Evolutionary conservation across 2,888 invertebrate species (phyloP).

Genomic region (Andrena marginata): DNA sequence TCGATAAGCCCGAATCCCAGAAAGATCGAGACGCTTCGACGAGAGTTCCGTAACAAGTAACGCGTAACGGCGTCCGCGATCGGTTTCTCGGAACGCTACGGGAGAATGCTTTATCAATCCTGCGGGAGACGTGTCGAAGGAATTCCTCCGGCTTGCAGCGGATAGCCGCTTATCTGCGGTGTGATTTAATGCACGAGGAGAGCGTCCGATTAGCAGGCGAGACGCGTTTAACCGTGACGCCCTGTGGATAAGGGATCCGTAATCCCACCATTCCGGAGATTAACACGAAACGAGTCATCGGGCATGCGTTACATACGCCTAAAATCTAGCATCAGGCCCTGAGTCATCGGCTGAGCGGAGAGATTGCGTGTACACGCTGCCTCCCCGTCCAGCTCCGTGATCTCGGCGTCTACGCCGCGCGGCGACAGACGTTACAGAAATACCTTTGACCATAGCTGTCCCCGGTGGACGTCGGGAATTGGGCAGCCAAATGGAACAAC

Average conservation of each 20-base stretch:
- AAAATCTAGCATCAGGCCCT: constrained; percentile 58
- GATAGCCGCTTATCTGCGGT: background rate
- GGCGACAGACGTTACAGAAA: constrained; percentile 44
- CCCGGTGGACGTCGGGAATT: constrained; percentile 23
- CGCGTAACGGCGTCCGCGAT: background rate
- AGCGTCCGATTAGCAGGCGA: constrained; percentile 1
- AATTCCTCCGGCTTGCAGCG: background rate
- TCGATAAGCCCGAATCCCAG: too few species aligned
- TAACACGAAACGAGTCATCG: constrained; percentile 67
- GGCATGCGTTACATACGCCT: constrained; percentile 59
- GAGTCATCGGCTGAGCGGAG: constrained; percentile 58
- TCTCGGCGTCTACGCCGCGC: constrained; percentile 27
- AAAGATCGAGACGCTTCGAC: too few species aligned
- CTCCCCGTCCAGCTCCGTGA: constrained; percentile 46
- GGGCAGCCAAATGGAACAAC: constrained; percentile 36
- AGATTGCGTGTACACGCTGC: constrained; percentile 57
- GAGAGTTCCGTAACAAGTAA: too few species aligned
- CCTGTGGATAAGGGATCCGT: constrained; percentile 39
- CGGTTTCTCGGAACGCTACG: background rate
- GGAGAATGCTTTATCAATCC: background rate
- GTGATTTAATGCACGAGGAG: constrained; percentile 32
- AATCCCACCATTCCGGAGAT: constrained; percentile 45
- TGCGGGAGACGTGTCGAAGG: background rate
- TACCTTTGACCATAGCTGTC: constrained; percentile 51
- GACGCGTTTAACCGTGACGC: constrained; percentile 18